Percentiles rank a stretch among this genome's conserved stretches.
These are phyloP conservation scores for Lasioglossum malachurum DNA, from an alignment of 2,888 invertebrate species.

Conservation along the genomic window DNA sequence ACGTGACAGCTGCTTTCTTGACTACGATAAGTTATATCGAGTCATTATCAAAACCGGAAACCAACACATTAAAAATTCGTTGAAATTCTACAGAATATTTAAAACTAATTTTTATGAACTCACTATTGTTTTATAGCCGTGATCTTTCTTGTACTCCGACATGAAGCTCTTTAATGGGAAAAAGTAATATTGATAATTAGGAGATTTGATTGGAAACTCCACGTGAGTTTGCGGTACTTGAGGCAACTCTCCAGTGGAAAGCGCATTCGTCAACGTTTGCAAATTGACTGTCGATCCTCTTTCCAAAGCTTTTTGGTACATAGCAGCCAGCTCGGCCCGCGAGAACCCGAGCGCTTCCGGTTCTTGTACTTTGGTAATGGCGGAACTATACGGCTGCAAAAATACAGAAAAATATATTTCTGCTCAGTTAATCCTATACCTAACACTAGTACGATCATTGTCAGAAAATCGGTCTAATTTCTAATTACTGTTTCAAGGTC, in stretches of 20 bases:
- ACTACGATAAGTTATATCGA: neutral
- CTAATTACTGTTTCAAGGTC: neutral
- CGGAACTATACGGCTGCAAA: slow-evolving; percentile 38
- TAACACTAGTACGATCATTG: neutral
- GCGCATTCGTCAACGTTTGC: slow-evolving; percentile 68
- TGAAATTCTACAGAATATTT: neutral
- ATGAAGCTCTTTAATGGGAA: slow-evolving; percentile 86
- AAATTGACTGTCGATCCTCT: slow-evolving; percentile 78
- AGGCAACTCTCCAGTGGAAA: slow-evolving; percentile 66
- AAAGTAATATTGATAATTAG: slow-evolving; percentile 85
- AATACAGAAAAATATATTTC: neutral
- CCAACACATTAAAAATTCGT: neutral
- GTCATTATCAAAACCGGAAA: neutral
- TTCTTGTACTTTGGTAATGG: slow-evolving; percentile 46
- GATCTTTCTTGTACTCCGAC: slow-evolving; percentile 78
- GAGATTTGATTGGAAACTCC: slow-evolving; percentile 64
- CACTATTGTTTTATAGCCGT: slow-evolving; percentile 72
- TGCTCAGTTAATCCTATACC: neutral
- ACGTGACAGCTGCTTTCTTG: neutral
- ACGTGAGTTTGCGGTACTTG: slow-evolving; percentile 63
- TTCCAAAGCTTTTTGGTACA: slow-evolving; percentile 85
- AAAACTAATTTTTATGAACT: neutral
- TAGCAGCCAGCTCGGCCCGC: slow-evolving; percentile 84
- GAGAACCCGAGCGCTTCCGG: slow-evolving; percentile 77
- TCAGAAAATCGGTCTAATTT: too few species aligned